These are phyloP conservation scores for Crocodylus rhombifer DNA, from an alignment of 2,797 vertebrate species.

Conservation along the genomic window DNA sequence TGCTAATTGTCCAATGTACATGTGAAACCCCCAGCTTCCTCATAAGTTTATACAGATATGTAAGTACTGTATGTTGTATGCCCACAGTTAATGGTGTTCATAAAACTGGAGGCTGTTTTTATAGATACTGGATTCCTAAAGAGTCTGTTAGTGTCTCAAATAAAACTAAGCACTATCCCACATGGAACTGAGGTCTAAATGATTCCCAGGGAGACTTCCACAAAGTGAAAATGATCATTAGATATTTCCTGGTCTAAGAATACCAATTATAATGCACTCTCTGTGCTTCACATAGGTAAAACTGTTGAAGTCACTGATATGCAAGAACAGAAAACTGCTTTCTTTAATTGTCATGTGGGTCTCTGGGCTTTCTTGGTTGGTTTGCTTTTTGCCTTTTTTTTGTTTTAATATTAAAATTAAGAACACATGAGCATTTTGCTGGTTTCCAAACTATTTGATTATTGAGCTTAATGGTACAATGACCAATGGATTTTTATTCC, in stretches of 20 bases:
- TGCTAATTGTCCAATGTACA: constrained; percentile 14
- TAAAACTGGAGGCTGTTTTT: background rate
- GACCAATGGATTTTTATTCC: background rate
- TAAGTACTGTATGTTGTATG: background rate
- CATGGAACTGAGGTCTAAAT: background rate
- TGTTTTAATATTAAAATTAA: constrained; percentile 9
- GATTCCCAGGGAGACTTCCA: background rate
- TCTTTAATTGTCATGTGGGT: background rate
- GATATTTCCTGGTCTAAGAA: background rate
- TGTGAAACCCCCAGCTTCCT: background rate
- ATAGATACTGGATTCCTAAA: background rate
- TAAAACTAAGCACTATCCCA: background rate
- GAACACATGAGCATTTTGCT: background rate
- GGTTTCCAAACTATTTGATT: background rate
- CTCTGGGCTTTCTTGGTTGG: background rate
- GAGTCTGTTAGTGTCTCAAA: background rate
- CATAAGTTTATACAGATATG: background rate
- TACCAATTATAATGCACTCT: background rate
- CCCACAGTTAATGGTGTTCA: background rate
- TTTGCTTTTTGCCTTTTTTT: constrained; percentile 15
- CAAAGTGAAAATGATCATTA: background rate
- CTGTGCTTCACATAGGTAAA: background rate
- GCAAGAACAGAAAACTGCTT: background rate
- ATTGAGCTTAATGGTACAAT: background rate
- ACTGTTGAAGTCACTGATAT: background rate